These are phyloP conservation scores for Platypus cylindrus DNA, from an alignment of 2,888 invertebrate species.

Conservation along the genomic window DNA sequence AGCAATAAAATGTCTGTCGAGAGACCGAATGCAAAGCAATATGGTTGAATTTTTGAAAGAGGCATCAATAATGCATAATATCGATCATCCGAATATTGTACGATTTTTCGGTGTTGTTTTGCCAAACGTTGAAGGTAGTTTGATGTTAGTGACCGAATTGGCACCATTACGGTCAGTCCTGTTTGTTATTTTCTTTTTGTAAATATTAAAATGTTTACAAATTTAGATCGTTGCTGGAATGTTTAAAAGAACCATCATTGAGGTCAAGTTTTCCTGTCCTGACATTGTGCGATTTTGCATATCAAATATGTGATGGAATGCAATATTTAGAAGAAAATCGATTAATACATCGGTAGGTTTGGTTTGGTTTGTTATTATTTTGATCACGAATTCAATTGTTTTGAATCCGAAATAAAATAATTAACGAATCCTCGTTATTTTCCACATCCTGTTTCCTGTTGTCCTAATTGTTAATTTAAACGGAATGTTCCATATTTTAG, in stretches of 20 bases:
- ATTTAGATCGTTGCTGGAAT: conserved; percentile 78
- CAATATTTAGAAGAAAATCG: conserved; percentile 91
- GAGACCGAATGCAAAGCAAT: conserved; percentile 91
- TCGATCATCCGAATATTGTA: conserved; percentile 94
- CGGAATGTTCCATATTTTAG: conserved; percentile 38
- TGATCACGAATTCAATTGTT: too few species aligned
- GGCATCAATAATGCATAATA: conserved; percentile 96
- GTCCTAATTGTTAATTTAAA: conserved; percentile 1
- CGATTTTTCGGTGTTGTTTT: conserved; percentile 89
- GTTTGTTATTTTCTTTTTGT: background rate
- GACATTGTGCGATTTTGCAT: conserved; percentile 87
- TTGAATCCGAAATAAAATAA: too few species aligned
- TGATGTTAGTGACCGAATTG: conserved; percentile 68
- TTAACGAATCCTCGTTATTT: too few species aligned
- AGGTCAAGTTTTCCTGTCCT: conserved; percentile 85
- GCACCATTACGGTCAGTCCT: conserved; percentile 55
- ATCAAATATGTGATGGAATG: conserved; percentile 97
- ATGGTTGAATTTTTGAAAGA: conserved; percentile 95
- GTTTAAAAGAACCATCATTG: conserved; percentile 84
- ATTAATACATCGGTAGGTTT: conserved; percentile 72
- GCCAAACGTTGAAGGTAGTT: conserved; percentile 38
- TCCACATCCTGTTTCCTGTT: too few species aligned
- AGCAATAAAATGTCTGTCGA: conserved; percentile 90
- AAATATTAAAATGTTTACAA: background rate
- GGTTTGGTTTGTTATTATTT: too few species aligned